These are phyloP conservation scores for Octodon degus DNA, from an alignment of 2,113 vertebrate genomes.

Conservation along the genomic window DNA sequence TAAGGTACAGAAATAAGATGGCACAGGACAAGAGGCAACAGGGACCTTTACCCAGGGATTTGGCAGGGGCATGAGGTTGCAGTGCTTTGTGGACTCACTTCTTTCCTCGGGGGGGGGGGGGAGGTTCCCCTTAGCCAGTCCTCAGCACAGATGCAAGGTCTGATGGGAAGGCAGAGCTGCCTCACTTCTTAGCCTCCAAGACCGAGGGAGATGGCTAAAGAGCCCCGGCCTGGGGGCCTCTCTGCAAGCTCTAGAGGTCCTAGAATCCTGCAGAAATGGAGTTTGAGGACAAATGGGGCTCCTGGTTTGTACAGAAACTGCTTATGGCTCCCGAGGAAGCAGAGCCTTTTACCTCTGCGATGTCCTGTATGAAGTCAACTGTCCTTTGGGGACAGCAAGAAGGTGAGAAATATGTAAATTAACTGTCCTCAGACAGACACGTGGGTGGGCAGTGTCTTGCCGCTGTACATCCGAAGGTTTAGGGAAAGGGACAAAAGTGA, in stretches of 20 bases:
- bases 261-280: neutral
- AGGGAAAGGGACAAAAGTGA: neutral
- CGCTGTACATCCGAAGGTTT: neutral
- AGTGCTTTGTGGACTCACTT: neutral
- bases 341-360: no score
- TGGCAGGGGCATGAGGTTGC: neutral
- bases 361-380: neutral
- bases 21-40: neutral
- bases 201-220: neutral
- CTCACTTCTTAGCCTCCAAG: neutral
- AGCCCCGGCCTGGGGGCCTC: neutral
- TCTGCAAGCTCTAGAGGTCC: neutral
- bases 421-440: neutral
- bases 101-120: fast-evolving
- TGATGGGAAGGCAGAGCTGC: neutral
- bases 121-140: neutral
- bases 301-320: neutral
- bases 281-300: no score
- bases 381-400: neutral
- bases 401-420: neutral
- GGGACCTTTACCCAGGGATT: neutral
- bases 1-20: neutral
- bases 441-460: neutral
- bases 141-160: no score
- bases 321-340: neutral